These are phyloP conservation scores for Athetis lepigone DNA, from an alignment of 2,888 invertebrate species.

Conservation along the genomic window DNA sequence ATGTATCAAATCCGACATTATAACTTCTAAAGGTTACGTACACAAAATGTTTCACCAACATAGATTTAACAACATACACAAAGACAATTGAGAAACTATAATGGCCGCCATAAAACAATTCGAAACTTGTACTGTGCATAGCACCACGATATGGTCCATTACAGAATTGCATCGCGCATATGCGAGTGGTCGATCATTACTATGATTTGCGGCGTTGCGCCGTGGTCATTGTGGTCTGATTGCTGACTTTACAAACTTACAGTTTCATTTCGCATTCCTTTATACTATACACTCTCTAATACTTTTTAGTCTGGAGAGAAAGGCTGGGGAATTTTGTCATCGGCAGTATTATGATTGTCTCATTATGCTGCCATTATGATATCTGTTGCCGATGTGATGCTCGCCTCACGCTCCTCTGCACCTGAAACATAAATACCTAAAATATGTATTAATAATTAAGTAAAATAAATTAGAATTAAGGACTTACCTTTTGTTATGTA, in stretches of 20 bases:
- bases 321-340: conserved; percentile 60
- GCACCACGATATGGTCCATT: conserved; percentile 61
- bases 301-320: conserved; percentile 58
- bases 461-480: too few relatives aligned
- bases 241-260: conserved; percentile 63
- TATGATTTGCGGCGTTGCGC: conserved; percentile 67
- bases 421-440: too few relatives aligned
- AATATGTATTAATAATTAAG: too few relatives aligned
- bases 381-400: too few relatives aligned
- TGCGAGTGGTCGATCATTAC: conserved; percentile 62
- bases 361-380: conserved; percentile 41
- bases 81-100: conserved; percentile 54
- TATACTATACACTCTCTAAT: conserved; percentile 55
- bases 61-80: conserved; percentile 40
- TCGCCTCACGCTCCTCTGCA: too few relatives aligned
- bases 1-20: conserved; percentile 22
- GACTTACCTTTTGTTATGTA: too few relatives aligned
- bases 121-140: conserved; percentile 46
- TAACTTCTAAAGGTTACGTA: conserved; percentile 39
- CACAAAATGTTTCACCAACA: conserved; percentile 32
- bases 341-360: conserved; percentile 51
- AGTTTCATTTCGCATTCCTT: conserved; percentile 64
- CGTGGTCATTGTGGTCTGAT: conserved; percentile 64
- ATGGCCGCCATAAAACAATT: conserved; percentile 57
- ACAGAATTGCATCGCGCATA: conserved; percentile 67